A percentile compares a stretch with the other conserved stretches of the same genome.
phyloP scores from a whole-genome alignment of 2,797 vertebrate species.

The Eutrigla gurnardus region DNA sequence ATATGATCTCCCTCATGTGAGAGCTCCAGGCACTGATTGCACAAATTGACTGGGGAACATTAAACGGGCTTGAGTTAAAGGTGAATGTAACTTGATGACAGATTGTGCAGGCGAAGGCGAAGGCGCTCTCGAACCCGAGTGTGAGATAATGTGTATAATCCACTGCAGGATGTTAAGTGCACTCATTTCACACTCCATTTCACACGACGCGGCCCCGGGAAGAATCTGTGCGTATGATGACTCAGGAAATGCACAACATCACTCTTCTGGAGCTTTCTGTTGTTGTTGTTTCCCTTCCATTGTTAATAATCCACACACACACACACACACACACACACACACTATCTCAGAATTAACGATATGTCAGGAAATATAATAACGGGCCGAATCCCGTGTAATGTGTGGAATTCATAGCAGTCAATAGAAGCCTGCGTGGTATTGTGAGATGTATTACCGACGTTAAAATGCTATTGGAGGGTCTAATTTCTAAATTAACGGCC shows the following conservation, averaged over 20 bases:
- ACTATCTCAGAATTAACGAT: constrained; percentile 53
- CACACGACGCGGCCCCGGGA: constrained; percentile 78
- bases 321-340: neutral
- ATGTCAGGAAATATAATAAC: constrained; percentile 45
- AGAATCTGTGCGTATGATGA: constrained; percentile 70
- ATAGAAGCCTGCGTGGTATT: constrained; percentile 32
- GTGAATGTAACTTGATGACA: constrained; percentile 67
- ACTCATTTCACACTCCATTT: constrained; percentile 88
- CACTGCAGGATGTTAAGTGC: constrained; percentile 84
- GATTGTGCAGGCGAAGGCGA: constrained; percentile 60
- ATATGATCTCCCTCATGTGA: constrained; percentile 9
- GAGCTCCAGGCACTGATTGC: constrained; percentile 5
- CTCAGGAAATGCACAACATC: constrained; percentile 73
- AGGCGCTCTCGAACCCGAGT: constrained; percentile 71
- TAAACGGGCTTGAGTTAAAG: constrained; percentile 53
- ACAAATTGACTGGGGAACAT: constrained; percentile 38
- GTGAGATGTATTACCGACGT: constrained; percentile 43
- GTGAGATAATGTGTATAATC: constrained; percentile 80
- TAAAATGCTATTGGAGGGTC: constrained; percentile 51
- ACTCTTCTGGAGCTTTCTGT: constrained; percentile 58
- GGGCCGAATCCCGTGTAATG: constrained; percentile 29
- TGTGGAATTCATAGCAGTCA: constrained; percentile 39
- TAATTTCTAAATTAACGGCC: constrained; percentile 35
- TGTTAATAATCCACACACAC: constrained; percentile 47
- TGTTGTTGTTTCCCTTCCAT: constrained; percentile 50